phyloP scores from a whole-genome alignment of 2,113 vertebrate species.

The Lutjanus erythropterus region DNA sequence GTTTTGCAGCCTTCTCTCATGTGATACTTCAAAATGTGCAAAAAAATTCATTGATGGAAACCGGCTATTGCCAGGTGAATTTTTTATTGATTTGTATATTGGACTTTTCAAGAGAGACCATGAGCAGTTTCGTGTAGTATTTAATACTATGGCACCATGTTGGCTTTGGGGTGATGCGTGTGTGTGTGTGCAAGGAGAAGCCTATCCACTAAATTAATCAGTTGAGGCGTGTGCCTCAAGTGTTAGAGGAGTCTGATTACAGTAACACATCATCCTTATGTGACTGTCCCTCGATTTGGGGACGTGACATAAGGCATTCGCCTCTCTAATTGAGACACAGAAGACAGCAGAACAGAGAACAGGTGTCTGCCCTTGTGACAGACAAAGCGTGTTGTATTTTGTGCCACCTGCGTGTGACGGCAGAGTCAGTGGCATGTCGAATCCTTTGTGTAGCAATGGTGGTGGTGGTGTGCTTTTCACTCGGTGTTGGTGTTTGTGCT shows the following conservation, averaged over 20 bases:
- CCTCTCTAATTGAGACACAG: conserved; percentile 11
- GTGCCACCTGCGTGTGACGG: conserved; percentile 26
- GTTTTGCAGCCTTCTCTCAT: no score
- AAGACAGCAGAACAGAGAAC: conserved; percentile 33
- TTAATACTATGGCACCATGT: background rate
- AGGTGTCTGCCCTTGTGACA: conserved; percentile 33
- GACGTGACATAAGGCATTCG: background rate
- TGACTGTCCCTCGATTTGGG: background rate
- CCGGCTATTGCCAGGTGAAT: background rate
- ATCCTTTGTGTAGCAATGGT: conserved; percentile 13
- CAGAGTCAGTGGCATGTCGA: conserved; percentile 2
- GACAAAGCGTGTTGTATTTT: conserved; percentile 2
- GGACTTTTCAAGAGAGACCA: background rate
- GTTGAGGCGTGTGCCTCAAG: conserved; percentile 24
- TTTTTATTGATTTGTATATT: background rate
- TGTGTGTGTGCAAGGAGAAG: background rate
- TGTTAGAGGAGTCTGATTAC: conserved; percentile 46
- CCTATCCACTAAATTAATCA: conserved; percentile 46
- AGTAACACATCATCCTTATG: conserved; percentile 14
- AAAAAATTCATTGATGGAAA: no score
- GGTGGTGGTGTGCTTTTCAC: conserved; percentile 29
- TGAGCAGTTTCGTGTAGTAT: background rate
- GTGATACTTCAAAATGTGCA: no score
- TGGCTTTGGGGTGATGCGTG: background rate
- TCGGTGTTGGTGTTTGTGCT: background rate